These are phyloP conservation scores for Illadopsis cleaveri DNA, from an alignment of 2,113 vertebrate species.

Conservation along the genomic window DNA sequence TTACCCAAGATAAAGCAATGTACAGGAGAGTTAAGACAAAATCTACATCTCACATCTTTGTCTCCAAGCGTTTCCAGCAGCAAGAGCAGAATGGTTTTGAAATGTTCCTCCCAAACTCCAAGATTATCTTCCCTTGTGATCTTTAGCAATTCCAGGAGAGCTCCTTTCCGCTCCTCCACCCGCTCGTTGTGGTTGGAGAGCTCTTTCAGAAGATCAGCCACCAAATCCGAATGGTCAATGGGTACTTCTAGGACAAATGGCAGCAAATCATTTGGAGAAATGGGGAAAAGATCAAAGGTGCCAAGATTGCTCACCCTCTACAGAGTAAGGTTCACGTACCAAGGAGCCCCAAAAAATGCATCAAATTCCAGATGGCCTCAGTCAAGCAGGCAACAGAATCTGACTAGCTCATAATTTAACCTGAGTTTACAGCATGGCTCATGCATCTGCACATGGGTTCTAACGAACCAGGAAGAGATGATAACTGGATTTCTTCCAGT, in stretches of 20 bases:
- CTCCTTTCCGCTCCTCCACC: slow-evolving; percentile 91
- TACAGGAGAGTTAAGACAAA: background rate
- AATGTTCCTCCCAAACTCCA: slow-evolving; percentile 98
- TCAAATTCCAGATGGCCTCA: background rate
- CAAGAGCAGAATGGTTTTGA: slow-evolving; percentile 96
- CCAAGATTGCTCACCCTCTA: background rate
- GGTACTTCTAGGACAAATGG: slow-evolving; percentile 72
- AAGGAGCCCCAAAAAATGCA: rapidly evolving
- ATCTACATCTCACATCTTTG: slow-evolving; percentile 86
- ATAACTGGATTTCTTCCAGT: background rate
- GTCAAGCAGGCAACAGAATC: background rate
- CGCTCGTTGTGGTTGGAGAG: slow-evolving; percentile 97
- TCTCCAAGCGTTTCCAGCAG: slow-evolving; percentile 95
- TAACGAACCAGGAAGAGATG: background rate
- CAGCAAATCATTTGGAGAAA: slow-evolving; percentile 26
- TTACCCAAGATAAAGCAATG: background rate
- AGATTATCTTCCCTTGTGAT: slow-evolving; percentile 93
- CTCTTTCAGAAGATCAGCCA: slow-evolving; percentile 95
- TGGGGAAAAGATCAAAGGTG: background rate
- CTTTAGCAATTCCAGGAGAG: slow-evolving; percentile 93
- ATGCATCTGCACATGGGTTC: background rate
- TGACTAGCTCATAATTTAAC: background rate
- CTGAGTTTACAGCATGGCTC: background rate
- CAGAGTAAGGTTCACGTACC: background rate
- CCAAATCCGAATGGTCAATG: slow-evolving; percentile 91